Base-by-base conservation (phyloP, 2,888 invertebrate species). In the Trichopoda pennipes region DNA sequence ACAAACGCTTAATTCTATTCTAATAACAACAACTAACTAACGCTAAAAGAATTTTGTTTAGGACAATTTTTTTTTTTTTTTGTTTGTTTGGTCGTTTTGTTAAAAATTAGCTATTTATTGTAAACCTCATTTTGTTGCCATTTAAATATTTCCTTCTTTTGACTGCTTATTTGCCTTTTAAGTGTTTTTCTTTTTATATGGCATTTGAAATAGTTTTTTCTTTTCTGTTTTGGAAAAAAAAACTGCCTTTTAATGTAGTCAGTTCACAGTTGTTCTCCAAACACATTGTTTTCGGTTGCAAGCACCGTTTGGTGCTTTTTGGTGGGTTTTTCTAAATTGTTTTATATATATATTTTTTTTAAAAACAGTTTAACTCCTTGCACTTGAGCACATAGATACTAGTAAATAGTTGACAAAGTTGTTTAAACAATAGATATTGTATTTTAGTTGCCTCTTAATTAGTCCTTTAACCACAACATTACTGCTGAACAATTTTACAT, bases 391-490 rank as follows among this genome's bases (percentile, higher is more conserved):
- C 21, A 32, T 47, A 47, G 12, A 64, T 74, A 28, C 10, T 2
- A 61, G 14, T 38, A 17, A 42, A 60, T 55, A 53, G 75, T 23
- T 23, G 19, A n/a, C 14, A 7, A 61, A 44, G 53, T 53, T 61
- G 44, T 53, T 19, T 64, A 35, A 64, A 73, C 58, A 73, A 61
- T 61, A 53, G 60, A 35, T n/a, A 53, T 61, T 60, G 23, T 66
- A 53, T 58, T 69, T 68, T 42, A 32, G 49, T 63, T 63, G 68
- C 38, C 69, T 56, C 66, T 55, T 82, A 82, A 82, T 78, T 82
- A 82, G 81, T 82, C 74, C 77, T 66, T 82, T 70, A 72, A 82
- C 78, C 75, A 49, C 75, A 72, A 60, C 60, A 60, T 72, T 79
- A 69, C 60, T 75, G 66, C 61, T 64, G 17, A 38, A 42, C 64